Base-by-base conservation (phyloP, 2,113 vertebrate genomes). In the Eupsittula cactorum region DNA sequence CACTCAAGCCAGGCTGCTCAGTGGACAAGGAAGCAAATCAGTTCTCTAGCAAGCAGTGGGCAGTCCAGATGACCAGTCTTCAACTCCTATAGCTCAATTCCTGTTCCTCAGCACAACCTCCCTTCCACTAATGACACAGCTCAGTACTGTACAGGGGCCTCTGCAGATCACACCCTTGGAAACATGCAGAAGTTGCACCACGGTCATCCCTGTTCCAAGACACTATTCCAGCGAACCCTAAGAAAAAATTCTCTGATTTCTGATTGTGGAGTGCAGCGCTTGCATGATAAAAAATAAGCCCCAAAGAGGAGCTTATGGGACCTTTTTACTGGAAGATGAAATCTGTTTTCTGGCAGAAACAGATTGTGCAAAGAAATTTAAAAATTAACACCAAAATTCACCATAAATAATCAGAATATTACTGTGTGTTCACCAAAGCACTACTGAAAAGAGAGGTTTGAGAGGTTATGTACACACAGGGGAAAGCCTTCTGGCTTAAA, bases 101-200 rank as follows among this genome's bases (percentile, higher is more conserved):
- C 62, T 46, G 47, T 1, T 16, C 47, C 49, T 10, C 10, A 25
- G 82, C 68, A 79, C 47, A 28, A 52, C 21, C 60, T 35, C 29
- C 1, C 25, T 62, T 8, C 1, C 1, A 3, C 9, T 6, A 64
- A 16, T 6, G 64, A 25, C 68, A 41, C 21, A 39, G 57, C 80
- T 13, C 13, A 1, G 42, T 5, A 1, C 49, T 13, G 31, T 53
- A 47, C 8, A 37, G 33, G 7, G 55, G 10, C 50, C 42, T 59
- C 21, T 59, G 57, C 10, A 9, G 33, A 59, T 35, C 44, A 91
- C 17, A 55, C 10, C 62, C 2, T 0, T 13, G 44, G 35, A 12
- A 47, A 18, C 5, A 16, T 0, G 1, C 9, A 7, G 33, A 28
- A 55, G 24, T 35, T 23, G 9, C 27, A 42, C 16, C 31, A 0